phyloP scores from a whole-genome alignment of 2,888 invertebrate species.

The Isotomurus palustris region DNA sequence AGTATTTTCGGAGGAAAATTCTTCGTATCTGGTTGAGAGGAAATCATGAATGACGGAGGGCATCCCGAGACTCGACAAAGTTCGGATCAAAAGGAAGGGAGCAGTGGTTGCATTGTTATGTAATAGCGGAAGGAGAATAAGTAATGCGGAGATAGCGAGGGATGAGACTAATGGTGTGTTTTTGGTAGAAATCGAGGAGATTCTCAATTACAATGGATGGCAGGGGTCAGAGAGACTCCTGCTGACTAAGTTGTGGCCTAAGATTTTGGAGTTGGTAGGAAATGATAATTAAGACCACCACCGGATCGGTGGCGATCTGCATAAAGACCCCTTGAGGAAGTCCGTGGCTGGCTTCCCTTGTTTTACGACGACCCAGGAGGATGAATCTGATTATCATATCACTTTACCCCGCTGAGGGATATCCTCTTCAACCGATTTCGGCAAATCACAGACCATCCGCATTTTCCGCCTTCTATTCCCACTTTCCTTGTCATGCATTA shows the following conservation, averaged over 20 bases:
- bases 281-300: slow-evolving; percentile 43
- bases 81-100: no score
- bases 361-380: background rate
- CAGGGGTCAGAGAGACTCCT: slow-evolving; percentile 34
- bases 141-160: no score
- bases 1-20: no score
- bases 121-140: no score
- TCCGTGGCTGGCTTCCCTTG: slow-evolving; percentile 6
- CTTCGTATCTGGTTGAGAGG: no score
- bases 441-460: background rate
- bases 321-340: slow-evolving; percentile 10
- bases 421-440: background rate
- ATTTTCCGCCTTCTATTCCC: no score
- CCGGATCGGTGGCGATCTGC: slow-evolving; percentile 28
- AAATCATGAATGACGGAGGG: no score
- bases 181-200: slow-evolving; percentile 2
- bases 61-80: no score
- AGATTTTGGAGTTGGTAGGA: slow-evolving; percentile 33
- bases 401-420: slow-evolving; percentile 12
- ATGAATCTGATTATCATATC: slow-evolving; percentile 12
- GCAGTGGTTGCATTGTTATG: no score
- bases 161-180: no score
- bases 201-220: slow-evolving; percentile 31
- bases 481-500: no score
- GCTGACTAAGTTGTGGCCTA: slow-evolving; percentile 22